Percentiles rank a stretch among this genome's conserved stretches.
These are phyloP conservation scores for Melanaphis sacchari DNA, from an alignment of 1,140 invertebrate species.

Conservation along the genomic window DNA sequence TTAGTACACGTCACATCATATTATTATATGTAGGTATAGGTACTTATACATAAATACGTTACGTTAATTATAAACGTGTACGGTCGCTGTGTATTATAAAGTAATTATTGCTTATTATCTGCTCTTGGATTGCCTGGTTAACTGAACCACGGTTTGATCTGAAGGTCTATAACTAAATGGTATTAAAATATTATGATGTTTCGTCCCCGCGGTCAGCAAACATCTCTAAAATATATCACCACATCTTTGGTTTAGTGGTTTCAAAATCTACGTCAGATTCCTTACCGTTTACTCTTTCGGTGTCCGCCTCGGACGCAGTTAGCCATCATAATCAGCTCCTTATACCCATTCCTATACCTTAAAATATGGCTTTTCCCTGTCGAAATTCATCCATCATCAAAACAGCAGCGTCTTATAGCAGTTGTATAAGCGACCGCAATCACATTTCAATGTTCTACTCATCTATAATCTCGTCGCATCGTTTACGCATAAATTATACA, in stretches of 20 bases:
- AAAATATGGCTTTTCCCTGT: too few relatives aligned
- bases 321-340: not conserved
- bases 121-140: not conserved
- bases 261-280: not conserved
- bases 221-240: too few relatives aligned
- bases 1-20: not conserved
- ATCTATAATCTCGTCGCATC: not conserved
- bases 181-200: not conserved
- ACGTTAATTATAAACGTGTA: not conserved
- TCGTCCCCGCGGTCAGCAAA: too few relatives aligned
- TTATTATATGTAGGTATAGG: too few relatives aligned
- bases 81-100: too few relatives aligned
- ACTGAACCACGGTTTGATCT: not conserved
- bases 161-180: not conserved
- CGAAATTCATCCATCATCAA: not conserved
- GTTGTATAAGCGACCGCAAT: too few relatives aligned
- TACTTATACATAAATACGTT: too few relatives aligned
- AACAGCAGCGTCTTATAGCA: too few relatives aligned
- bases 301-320: too few relatives aligned
- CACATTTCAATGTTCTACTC: too few relatives aligned
- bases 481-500: too few relatives aligned
- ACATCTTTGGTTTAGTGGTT: not conserved
- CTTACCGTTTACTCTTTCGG: not conserved
- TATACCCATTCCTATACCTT: not conserved
- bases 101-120: not conserved